Base-by-base conservation (phyloP, 1,140 invertebrate genomes). In the Drosophila mojavensis region DNA sequence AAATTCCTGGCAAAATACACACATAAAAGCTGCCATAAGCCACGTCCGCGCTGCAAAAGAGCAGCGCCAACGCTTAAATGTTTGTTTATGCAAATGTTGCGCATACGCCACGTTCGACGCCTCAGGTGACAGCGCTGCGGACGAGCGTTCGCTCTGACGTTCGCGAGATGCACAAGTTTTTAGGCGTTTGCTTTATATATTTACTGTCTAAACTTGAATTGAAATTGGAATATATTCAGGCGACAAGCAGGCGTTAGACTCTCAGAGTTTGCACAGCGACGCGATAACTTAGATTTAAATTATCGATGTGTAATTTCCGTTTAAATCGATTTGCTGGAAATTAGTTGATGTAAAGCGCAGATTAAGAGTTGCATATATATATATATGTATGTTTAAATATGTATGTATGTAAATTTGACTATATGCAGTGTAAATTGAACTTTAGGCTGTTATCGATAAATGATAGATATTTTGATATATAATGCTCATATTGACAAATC, bases 1-100 rank as follows among this genome's bases (percentile, higher is more conserved):
- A 63, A 76, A 75, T 75, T 75, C 41, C 24, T 39, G 54, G 33
- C 20, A 43, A 65, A 53, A 54, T 54, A 54, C 47, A 53, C 47
- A 73, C 56, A 68, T 62, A 39, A 62, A 74, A 74, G 51, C 64
- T 56, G 50, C 41, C 56, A 67, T 60, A 67, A 55, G 56, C 64
- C 45, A 60, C 69, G 48, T 60, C 63, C 54, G 9, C 11, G 66
- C 36, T 60, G 69, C 47, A 68, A 60, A 68, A 69, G 65, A 69
- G 66, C 66, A 74, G 45, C 56, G 58, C 51, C 39, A 74, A 62
- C 39, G 58, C 53, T 74, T 69, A 63, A 74, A 69, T 56, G 45
- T 69, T 74, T 74, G 71, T 51, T 53, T 74, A 74, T 74, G 71
- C 71, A 74, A 74, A 74, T 74, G 59, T 74, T 74, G 65, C 71